phyloP scores from a whole-genome alignment of 2,113 vertebrate genomes.

The Barnardius zonarius region DNA sequence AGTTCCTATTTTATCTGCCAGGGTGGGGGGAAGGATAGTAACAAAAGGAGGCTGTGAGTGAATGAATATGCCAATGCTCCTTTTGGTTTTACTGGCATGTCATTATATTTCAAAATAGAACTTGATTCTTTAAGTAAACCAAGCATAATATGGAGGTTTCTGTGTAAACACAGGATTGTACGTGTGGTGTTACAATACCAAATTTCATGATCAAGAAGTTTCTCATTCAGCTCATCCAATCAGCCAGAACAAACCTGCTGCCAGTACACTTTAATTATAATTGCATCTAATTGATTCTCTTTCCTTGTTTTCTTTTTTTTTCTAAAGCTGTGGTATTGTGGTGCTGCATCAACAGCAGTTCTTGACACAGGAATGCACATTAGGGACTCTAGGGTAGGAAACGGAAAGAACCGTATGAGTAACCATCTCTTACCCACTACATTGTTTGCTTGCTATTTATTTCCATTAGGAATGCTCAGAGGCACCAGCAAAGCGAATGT shows the following conservation, averaged over 20 bases:
- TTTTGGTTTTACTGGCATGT: slow-evolving; percentile 29
- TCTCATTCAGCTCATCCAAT: slow-evolving; percentile 35
- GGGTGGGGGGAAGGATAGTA: background rate
- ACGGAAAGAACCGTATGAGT: background rate
- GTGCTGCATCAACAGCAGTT: slow-evolving; percentile 14
- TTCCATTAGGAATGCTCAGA: background rate
- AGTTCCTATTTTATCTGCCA: slow-evolving; percentile 29
- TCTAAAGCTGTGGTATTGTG: slow-evolving; percentile 6
- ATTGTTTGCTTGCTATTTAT: background rate
- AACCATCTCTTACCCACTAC: background rate
- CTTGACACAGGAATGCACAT: background rate
- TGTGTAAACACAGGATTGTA: slow-evolving; percentile 17
- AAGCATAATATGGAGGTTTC: slow-evolving; percentile 33
- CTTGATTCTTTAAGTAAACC: slow-evolving; percentile 42
- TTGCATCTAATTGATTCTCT: slow-evolving; percentile 43
- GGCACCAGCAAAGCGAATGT: background rate
- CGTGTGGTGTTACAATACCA: background rate
- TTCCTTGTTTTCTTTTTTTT: background rate
- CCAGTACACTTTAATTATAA: slow-evolving; percentile 35
- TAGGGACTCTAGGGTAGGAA: background rate
- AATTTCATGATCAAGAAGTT: background rate
- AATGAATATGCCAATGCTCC: background rate
- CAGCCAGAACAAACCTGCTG: slow-evolving; percentile 20
- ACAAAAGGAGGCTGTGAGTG: slow-evolving; percentile 39
- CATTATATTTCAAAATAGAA: slow-evolving; percentile 51